phyloP scores from a whole-genome alignment of 2,797 vertebrate genomes.

The Premnoplex brunnescens region DNA sequence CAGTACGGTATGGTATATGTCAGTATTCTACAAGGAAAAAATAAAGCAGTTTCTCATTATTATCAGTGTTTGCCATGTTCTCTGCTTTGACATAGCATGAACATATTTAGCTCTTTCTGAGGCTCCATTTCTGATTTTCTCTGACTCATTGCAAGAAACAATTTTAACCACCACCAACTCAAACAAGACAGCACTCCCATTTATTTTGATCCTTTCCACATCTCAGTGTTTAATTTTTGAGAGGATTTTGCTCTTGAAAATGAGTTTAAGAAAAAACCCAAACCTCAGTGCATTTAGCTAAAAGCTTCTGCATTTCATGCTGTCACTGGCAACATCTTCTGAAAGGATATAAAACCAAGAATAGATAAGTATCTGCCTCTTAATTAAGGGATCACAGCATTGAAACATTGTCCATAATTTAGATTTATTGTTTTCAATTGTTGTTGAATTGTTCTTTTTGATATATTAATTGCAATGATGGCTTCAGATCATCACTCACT shows the following conservation, averaged over 20 bases:
- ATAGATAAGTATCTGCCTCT: background rate
- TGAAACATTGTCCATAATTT: background rate
- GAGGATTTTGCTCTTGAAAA: background rate
- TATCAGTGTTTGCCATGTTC: background rate
- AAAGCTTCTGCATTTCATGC: background rate
- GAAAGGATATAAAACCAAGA: background rate
- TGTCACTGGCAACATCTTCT: background rate
- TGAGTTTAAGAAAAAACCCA: background rate
- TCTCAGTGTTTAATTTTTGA: background rate
- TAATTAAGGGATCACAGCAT: background rate
- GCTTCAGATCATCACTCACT: background rate
- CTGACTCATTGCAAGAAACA: background rate
- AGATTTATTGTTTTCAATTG: background rate
- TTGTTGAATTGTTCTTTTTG: background rate
- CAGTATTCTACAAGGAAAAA: background rate
- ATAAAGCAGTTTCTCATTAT: background rate
- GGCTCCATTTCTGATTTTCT: background rate
- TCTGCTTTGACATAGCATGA: background rate
- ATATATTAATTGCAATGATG: background rate
- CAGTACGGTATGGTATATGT: background rate
- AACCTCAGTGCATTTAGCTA: background rate
- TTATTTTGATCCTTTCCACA: background rate
- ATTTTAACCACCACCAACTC: background rate
- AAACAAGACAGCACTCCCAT: background rate
- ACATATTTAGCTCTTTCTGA: background rate